Percentiles rank a stretch among this genome's conserved stretches.
Conservation (phyloP, 2,797 vertebrate genomes). For the Micrastur ruficollis region DNA sequence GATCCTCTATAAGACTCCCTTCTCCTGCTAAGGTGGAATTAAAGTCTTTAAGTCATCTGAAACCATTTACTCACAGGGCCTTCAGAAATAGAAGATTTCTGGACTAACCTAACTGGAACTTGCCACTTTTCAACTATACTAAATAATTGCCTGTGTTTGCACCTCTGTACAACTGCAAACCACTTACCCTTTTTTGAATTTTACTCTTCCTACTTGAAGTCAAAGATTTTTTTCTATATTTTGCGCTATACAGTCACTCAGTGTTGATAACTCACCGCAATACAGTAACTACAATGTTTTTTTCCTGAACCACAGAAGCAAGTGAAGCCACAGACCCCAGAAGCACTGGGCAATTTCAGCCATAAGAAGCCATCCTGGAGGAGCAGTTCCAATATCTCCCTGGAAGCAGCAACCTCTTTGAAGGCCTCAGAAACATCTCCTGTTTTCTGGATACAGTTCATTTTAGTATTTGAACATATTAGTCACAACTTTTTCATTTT, state of each 20-base stretch:
- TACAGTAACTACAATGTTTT: not conserved
- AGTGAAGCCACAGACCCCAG: not conserved
- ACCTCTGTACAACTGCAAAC: not conserved
- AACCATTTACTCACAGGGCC: not conserved
- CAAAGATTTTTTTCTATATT: not conserved
- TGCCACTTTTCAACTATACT: not conserved
- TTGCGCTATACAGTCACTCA: not conserved
- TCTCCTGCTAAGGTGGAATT: not conserved
- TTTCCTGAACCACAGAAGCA: not conserved
- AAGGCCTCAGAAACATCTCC: not conserved
- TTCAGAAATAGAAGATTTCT: not conserved
- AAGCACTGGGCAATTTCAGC: not conserved
- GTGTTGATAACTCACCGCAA: not conserved
- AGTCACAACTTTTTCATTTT: not conserved
- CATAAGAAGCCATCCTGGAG: not conserved
- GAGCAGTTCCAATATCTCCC: not conserved
- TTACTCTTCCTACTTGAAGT: not conserved
- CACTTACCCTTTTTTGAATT: not conserved
- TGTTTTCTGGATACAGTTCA: not conserved
- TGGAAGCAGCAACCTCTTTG: not conserved
- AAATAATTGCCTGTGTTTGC: not conserved
- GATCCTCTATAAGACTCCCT: not conserved
- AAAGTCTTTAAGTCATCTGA: not conserved
- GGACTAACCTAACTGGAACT: not conserved
- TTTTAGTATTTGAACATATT: not conserved